Evolutionary conservation across 2,113 vertebrate genomes (phyloP), one percentile per base, ranked within the genome.

Genomic region (Carassius auratus): DNA sequence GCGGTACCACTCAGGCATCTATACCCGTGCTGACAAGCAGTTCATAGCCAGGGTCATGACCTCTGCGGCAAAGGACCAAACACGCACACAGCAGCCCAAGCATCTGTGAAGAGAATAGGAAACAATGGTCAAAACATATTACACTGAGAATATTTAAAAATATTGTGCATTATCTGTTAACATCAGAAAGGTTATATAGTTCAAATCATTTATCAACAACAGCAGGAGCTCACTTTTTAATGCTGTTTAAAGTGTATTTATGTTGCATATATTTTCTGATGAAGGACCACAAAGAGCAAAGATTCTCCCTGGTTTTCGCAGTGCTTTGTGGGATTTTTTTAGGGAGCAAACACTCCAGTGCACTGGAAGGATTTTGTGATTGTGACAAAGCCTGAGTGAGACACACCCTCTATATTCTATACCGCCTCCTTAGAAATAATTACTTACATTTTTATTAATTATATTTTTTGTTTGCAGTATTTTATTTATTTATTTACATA

Each of bases 1-100:
- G 30, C 26, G 15, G 52, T 21, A 62, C 87, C 88, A 73, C 88
- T 93, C 96, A 99, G 66, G 97, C 97, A 2, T 96, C 95, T 87
- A 96, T 96, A 79, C 96, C 97, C 0, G 96, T 96, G 2, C 94
- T 96, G 91, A 98, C 95, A 81, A 99, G 97, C 13, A 97, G 97
- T 87, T 99, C 96, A 0, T 98, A 99, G 30, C 96, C 93, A 85
- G 97, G 96, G 85, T 97, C 97, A 90, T 95, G 94, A 92, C 95
- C 95, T 92, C 96, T 95, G 91, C 95, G 94, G 92, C 96, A 97
- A 85, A 99, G 87, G 76, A 98, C 97, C 26, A 97, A 90, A 89
- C 96, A 97, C 0, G 97, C 96, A 86, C 97, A 98, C 90, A 99
- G 89, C 96, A 98, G 97, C 84, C 97, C 97, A 94, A 99, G 94